Evolutionary conservation across 2,113 vertebrate species (phyloP).

Genomic region (Pygoscelis adeliae): DNA sequence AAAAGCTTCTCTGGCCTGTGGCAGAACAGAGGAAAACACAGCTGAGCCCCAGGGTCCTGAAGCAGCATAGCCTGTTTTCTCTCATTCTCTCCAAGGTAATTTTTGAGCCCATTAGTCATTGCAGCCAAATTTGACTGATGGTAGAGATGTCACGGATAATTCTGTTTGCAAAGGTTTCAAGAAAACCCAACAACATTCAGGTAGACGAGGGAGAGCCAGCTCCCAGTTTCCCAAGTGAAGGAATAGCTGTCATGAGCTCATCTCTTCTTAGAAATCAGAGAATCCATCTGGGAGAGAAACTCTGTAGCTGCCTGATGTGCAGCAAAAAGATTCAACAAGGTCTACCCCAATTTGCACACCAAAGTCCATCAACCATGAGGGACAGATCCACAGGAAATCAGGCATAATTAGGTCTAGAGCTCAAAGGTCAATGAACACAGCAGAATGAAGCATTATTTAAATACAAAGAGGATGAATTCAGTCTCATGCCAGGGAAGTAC

Average conservation of each 20-base stretch:
- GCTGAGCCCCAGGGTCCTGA: neutral
- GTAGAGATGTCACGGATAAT: neutral
- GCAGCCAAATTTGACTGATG: neutral
- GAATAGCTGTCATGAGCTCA: neutral
- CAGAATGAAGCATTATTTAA: neutral
- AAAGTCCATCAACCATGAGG: neutral
- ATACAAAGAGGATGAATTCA: neutral
- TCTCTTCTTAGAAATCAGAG: neutral
- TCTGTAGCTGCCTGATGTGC: neutral
- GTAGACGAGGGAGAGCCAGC: neutral
- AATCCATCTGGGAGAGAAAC: neutral
- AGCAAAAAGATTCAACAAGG: neutral
- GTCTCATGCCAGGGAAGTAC: neutral
- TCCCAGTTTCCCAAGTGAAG: neutral
- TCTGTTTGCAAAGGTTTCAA: neutral
- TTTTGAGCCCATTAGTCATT: neutral
- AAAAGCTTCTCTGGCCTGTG: neutral
- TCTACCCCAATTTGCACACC: neutral
- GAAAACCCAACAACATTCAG: neutral
- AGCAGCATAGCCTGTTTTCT: neutral
- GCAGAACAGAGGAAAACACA: neutral
- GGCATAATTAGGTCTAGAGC: neutral
- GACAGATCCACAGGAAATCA: neutral
- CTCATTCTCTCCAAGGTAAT: neutral
- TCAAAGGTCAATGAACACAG: conserved; percentile 4